Percentiles rank a stretch among this genome's conserved stretches.
Evolutionary conservation across 2,888 invertebrate species (phyloP).

Genomic region (Liopterus haemorrhoidalis): DNA sequence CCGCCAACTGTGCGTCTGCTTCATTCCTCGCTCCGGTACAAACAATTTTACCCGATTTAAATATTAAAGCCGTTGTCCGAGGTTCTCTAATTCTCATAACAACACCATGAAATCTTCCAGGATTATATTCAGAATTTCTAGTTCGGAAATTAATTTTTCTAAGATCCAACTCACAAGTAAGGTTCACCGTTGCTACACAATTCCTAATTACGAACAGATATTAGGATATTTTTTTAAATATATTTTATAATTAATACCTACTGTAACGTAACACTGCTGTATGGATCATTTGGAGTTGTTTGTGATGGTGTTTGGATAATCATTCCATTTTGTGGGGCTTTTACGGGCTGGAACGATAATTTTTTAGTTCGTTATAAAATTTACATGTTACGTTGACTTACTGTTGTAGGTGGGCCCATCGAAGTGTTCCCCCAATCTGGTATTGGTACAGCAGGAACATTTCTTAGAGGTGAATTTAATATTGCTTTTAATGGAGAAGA

Average conservation of each 20-base stretch:
- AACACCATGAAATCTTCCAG: slow-evolving; percentile 73
- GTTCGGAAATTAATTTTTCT: slow-evolving; percentile 71
- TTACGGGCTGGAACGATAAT: neutral
- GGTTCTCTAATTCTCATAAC: slow-evolving; percentile 79
- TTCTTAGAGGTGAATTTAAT: slow-evolving; percentile 42
- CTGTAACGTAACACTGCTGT: slow-evolving; percentile 49
- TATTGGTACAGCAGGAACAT: slow-evolving; percentile 42
- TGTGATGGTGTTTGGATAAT: slow-evolving; percentile 13
- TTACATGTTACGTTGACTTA: slow-evolving; percentile 5
- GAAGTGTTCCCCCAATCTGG: slow-evolving; percentile 42
- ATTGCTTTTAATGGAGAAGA: slow-evolving; percentile 42
- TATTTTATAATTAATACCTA: slow-evolving; percentile 32
- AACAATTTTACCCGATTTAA: slow-evolving; percentile 76
- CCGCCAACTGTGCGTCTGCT: slow-evolving; percentile 67
- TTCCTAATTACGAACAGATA: slow-evolving; percentile 64
- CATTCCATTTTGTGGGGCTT: slow-evolving; percentile 25
- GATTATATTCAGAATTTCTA: slow-evolving; percentile 78
- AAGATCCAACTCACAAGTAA: slow-evolving; percentile 66
- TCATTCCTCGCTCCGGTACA: slow-evolving; percentile 77
- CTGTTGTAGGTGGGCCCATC: slow-evolving; percentile 22
- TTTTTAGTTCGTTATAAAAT: no score
- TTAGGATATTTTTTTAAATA: slow-evolving; percentile 2
- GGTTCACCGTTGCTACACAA: slow-evolving; percentile 73
- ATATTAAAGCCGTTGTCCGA: slow-evolving; percentile 67
- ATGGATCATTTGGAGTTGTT: slow-evolving; percentile 47